A percentile compares a stretch with the other conserved stretches of the same genome.
These are phyloP conservation scores for Apodemus sylvaticus DNA, from an alignment of 2,113 vertebrate genomes.

Conservation along the genomic window DNA sequence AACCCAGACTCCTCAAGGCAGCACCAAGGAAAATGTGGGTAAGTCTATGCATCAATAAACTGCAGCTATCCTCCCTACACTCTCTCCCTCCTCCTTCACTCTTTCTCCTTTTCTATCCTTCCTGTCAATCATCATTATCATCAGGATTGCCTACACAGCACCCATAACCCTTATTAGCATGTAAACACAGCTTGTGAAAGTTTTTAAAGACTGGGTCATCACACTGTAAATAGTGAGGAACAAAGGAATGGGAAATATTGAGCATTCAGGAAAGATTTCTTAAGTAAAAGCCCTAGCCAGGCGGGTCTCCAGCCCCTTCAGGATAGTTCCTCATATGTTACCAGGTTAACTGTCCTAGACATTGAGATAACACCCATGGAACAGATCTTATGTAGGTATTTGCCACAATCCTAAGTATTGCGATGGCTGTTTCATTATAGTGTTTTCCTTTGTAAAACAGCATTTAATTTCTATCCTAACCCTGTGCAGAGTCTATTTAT, in stretches of 20 bases:
- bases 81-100: neutral
- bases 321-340: neutral
- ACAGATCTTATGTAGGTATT: neutral
- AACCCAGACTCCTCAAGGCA: neutral
- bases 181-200: neutral
- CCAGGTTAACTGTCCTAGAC: neutral
- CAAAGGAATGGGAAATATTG: neutral
- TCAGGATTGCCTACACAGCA: neutral
- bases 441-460: neutral
- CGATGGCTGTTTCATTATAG: slow-evolving; percentile 23
- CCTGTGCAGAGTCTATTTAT: neutral
- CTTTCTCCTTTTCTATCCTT: neutral
- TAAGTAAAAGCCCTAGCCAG: neutral
- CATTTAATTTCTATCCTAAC: neutral
- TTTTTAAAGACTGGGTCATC: neutral
- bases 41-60: neutral
- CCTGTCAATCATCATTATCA: neutral
- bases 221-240: neutral
- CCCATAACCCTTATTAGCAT: neutral
- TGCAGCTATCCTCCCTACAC: neutral
- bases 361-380: neutral
- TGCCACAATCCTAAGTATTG: neutral
- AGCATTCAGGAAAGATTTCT: neutral
- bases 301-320: neutral
- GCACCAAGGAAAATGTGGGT: slow-evolving; percentile 35